Conservation (phyloP, 2,797 vertebrate species). For the Coendou prehensilis region DNA sequence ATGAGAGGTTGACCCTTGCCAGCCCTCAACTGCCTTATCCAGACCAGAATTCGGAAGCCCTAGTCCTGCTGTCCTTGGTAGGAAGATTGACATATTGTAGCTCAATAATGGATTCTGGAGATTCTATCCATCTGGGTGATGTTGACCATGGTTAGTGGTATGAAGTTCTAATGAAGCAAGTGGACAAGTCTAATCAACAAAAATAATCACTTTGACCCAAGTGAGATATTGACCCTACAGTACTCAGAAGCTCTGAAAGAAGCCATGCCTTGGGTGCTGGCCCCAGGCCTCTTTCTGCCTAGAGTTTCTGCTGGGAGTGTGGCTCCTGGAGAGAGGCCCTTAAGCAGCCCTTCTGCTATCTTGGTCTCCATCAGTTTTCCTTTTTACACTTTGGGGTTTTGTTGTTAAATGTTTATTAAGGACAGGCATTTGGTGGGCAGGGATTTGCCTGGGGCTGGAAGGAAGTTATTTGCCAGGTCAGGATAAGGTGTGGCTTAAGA, state of each 20-base stretch:
- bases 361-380: constrained; percentile 65
- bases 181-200: constrained; percentile 28
- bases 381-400: constrained; percentile 63
- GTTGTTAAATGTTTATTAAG: constrained; percentile 71
- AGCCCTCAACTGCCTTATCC: neutral
- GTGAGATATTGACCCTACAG: neutral
- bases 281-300: neutral
- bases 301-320: neutral
- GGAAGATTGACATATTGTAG: neutral
- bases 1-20: neutral
- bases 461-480: constrained; percentile 79
- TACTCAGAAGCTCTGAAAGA: neutral
- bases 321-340: neutral
- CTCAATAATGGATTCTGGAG: neutral
- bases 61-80: neutral
- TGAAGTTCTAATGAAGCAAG: constrained; percentile 36
- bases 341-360: constrained; percentile 17
- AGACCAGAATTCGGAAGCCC: constrained; percentile 12
- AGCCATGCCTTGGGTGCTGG: neutral
- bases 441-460: constrained; percentile 82
- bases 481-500: constrained; percentile 81
- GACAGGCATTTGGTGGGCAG: constrained; percentile 76
- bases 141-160: neutral
- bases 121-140: neutral
- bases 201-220: constrained; percentile 12